Percentiles rank a stretch among this genome's conserved stretches.
phyloP scores from a whole-genome alignment of 2,113 vertebrate genomes.

The Hystrix brachyura region DNA sequence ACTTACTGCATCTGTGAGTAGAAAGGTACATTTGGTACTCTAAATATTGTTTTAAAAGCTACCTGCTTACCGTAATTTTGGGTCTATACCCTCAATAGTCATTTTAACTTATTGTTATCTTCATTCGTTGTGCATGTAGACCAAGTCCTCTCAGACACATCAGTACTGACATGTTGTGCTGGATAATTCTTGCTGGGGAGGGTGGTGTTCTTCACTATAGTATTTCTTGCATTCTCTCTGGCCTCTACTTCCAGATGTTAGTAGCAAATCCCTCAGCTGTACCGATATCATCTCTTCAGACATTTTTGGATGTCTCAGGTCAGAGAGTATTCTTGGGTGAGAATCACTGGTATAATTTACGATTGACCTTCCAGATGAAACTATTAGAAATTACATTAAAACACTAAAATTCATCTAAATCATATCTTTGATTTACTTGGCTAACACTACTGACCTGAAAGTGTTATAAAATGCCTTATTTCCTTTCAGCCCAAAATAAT shows the following conservation, averaged over 20 bases:
- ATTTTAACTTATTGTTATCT: background rate
- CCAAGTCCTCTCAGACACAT: background rate
- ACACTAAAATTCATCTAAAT: conserved; percentile 31
- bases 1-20: background rate
- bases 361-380: background rate
- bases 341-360: background rate
- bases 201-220: background rate
- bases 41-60: conserved; percentile 18
- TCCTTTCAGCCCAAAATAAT: background rate
- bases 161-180: background rate
- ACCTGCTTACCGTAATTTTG: background rate
- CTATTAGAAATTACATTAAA: background rate
- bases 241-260: background rate
- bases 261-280: background rate
- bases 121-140: background rate
- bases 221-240: background rate
- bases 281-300: background rate
- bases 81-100: background rate
- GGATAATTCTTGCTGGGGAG: background rate
- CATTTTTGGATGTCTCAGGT: background rate
- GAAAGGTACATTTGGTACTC: background rate
- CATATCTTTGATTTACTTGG: background rate
- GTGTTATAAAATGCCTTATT: conserved; percentile 46
- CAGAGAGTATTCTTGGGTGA: background rate
- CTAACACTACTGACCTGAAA: background rate